Base-by-base conservation (phyloP, 1,140 invertebrate species). In the Musca domestica region DNA sequence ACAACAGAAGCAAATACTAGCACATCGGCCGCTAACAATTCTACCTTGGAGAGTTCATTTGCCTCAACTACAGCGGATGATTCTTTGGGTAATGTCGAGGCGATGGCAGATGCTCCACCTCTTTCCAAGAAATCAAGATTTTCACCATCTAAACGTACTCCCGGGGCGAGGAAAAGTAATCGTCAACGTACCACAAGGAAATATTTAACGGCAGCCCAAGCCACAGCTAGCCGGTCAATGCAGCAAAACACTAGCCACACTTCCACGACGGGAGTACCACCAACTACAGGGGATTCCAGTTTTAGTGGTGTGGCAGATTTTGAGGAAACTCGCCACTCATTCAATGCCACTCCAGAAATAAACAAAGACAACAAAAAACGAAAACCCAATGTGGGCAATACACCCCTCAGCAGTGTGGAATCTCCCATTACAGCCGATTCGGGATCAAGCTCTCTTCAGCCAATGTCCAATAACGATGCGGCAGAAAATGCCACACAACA, bases 141-240 rank as follows among this genome's bases (percentile, higher is more conserved):
- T n/a, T 74, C 74, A 25, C 70, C 68, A 14, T 71, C 22, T 3
- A 78, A 73, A 14, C 75, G 78, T 0, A 25, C 67, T 0, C 70
- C 75, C 0, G 77, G 77, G 0, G 71, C 77, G 0, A 69, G 78
- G 1, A 80, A 80, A 23, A 80, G 78, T 66, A 78, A 73, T 41
- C 75, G 78, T 0, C 78, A 81, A 65, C 75, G 76, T 2, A 72
- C 73, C n/a, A 76, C 74, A 23, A 74, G 76, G 0, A 73, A 76
- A 3, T 70, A 69, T 52, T 25, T 72, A 3, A 71, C 70, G 17
- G 67, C 70, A 22, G 67, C 70, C 3, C 70, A 68, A 17, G 46
- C 66, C 2, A 66, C 66, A 15, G 41, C 67, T 34, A 52, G 52
- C n/a, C 46, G 15, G n/a, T 19, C 2, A 15, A 48, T 20, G 2